A percentile compares a stretch with the other conserved stretches of the same genome.
phyloP scores from a whole-genome alignment of 2,113 vertebrate genomes.

The Mormyrus lacerda region DNA sequence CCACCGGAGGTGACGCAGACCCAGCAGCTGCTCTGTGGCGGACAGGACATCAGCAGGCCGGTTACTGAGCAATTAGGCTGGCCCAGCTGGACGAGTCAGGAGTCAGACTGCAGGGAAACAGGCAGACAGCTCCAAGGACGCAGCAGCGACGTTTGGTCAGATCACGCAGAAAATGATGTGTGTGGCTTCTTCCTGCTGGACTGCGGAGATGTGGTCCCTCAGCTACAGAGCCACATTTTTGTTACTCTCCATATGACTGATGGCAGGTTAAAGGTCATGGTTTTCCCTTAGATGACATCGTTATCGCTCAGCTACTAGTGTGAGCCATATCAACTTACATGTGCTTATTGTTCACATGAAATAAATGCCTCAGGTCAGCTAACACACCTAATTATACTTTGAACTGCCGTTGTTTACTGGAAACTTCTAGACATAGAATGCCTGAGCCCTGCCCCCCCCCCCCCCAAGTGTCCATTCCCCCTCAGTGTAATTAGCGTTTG shows the following conservation, averaged over 20 bases:
- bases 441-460: not conserved
- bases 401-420: not conserved
- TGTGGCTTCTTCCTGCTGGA: too few species aligned
- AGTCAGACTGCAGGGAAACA: slow-evolving; percentile 32
- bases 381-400: not conserved
- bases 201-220: not conserved
- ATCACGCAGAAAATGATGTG: not conserved
- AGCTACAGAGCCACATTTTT: not conserved
- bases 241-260: not conserved
- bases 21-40: not conserved
- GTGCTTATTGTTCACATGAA: not conserved
- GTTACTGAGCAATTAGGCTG: slow-evolving; percentile 56
- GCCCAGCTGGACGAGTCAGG: slow-evolving; percentile 23
- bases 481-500: not conserved
- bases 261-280: not conserved
- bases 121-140: slow-evolving; percentile 37
- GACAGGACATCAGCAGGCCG: slow-evolving; percentile 18
- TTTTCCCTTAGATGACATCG: not conserved
- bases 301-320: not conserved
- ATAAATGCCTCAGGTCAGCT: not conserved
- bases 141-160: slow-evolving; percentile 33
- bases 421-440: not conserved
- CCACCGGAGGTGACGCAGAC: not conserved
- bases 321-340: not conserved
- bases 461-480: not conserved